A percentile compares a stretch with the other conserved stretches of the same genome.
Evolutionary conservation across 2,113 vertebrate species (phyloP).

Genomic region (Sylvia atricapilla): DNA sequence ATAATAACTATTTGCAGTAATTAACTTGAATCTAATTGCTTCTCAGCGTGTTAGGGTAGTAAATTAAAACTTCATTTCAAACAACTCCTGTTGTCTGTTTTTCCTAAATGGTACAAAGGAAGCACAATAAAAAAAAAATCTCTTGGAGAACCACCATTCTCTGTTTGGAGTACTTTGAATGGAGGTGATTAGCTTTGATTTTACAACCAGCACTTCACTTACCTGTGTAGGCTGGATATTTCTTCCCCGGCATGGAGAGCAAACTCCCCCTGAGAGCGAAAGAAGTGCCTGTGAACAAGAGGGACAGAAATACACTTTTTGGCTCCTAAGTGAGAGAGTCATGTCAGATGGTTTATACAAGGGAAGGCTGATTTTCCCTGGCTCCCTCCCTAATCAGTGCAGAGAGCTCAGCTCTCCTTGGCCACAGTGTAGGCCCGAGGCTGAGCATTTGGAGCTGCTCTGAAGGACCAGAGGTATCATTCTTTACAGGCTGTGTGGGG

Average conservation of each 20-base stretch:
- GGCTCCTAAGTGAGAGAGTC: background rate
- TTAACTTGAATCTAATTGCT: conserved; percentile 50
- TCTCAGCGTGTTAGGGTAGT: conserved; percentile 36
- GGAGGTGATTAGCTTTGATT: background rate
- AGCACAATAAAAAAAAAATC: background rate
- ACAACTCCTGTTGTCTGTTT: conserved; percentile 12
- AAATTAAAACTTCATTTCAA: conserved; percentile 56
- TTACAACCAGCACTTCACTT: background rate
- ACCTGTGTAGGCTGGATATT: background rate
- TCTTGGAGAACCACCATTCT: background rate
- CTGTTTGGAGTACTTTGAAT: background rate
- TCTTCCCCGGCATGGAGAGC: background rate
- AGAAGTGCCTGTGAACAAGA: background rate
- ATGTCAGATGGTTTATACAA: background rate
- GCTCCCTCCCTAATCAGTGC: background rate
- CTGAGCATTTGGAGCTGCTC: background rate
- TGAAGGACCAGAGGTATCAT: background rate
- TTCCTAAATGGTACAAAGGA: background rate
- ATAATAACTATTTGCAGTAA: conserved; percentile 47
- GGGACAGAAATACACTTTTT: background rate
- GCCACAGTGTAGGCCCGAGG: fast-evolving
- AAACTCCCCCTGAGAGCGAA: background rate
- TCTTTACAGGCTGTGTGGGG: background rate
- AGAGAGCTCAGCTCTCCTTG: background rate
- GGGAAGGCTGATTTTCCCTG: background rate